Evolutionary conservation across 2,797 vertebrate genomes (phyloP).

Genomic region (Margarornis squamiger): DNA sequence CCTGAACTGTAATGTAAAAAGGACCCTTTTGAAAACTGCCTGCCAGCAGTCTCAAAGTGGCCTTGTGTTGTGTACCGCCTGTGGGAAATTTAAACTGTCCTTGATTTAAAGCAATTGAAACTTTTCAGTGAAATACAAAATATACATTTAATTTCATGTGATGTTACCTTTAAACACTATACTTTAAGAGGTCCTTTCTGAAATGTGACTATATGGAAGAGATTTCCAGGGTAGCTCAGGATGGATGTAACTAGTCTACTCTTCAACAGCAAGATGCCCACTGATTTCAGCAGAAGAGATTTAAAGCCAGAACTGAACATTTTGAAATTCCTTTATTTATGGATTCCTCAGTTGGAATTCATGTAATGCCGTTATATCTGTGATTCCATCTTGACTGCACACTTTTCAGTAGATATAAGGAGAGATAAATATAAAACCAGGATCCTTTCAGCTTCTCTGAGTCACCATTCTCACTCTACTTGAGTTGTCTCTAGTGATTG

Average conservation of each 20-base stretch:
- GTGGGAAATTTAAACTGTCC: constrained; percentile 13
- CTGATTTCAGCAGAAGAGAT: background rate
- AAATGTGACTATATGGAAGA: background rate
- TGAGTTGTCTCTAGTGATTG: background rate
- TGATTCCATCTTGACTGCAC: background rate
- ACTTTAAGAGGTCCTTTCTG: background rate
- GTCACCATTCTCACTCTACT: background rate
- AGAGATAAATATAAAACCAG: background rate
- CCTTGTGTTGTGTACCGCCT: background rate
- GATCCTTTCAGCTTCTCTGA: background rate
- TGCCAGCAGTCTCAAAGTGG: constrained; percentile 4
- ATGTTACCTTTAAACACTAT: background rate
- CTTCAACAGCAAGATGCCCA: background rate
- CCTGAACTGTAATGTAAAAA: constrained; percentile 1
- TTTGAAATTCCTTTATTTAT: background rate
- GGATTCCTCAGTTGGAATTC: background rate
- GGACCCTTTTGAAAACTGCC: constrained; percentile 2
- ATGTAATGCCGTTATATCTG: background rate
- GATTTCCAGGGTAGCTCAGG: background rate
- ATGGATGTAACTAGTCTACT: background rate
- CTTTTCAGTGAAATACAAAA: background rate
- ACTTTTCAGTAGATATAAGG: background rate
- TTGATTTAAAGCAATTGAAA: constrained; percentile 19
- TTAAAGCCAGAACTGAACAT: background rate
- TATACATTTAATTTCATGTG: background rate